Percentiles rank a stretch among this genome's conserved stretches.
These are phyloP conservation scores for Drosophila rubida DNA, from an alignment of 2,888 invertebrate genomes.

Conservation along the genomic window DNA sequence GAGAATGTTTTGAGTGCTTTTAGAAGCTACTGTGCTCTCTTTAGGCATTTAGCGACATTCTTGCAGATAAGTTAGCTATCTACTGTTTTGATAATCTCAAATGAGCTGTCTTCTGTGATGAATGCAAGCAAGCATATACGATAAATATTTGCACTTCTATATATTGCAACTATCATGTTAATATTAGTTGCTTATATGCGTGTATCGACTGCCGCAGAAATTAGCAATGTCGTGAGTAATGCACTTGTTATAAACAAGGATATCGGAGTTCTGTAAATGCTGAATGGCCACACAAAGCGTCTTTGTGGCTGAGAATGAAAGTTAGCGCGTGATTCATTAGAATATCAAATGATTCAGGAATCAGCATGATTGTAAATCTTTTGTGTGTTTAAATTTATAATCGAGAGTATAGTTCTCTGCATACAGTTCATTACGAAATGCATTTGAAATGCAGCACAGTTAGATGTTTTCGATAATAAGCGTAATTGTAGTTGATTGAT, in stretches of 20 bases:
- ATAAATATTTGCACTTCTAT: no score
- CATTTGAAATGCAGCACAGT: background rate
- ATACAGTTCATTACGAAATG: background rate
- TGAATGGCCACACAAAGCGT: background rate
- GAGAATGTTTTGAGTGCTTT: no score
- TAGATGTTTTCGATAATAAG: background rate
- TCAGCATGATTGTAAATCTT: background rate
- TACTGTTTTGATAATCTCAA: background rate
- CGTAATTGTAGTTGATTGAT: background rate
- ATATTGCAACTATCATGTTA: background rate
- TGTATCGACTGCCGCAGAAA: background rate
- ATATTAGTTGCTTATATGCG: no score
- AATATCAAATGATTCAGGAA: background rate
- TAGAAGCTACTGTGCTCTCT: background rate
- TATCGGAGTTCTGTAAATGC: background rate
- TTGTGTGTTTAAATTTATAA: background rate
- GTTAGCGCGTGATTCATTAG: background rate
- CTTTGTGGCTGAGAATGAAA: background rate
- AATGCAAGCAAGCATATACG: background rate
- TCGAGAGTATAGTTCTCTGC: background rate
- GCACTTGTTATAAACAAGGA: background rate
- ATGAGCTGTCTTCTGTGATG: background rate
- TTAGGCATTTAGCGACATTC: slow-evolving; percentile 2
- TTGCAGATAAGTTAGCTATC: background rate
- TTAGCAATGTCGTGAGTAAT: background rate